Conservation (phyloP, 1,140 invertebrate species). For the Cherax destructor region DNA sequence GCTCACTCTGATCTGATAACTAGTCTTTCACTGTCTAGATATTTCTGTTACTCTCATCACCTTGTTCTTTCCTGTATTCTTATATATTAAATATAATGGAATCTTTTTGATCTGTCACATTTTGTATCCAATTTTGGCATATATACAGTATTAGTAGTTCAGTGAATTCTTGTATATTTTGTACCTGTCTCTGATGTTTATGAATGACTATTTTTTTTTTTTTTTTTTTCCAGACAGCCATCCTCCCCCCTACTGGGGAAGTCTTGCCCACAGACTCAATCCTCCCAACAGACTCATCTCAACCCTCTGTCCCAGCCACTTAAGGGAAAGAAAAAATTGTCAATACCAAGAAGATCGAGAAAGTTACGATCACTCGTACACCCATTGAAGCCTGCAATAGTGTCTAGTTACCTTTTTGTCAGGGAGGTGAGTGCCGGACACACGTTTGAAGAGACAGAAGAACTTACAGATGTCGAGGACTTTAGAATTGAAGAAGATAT, state of each 20-base stretch:
- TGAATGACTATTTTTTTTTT: not conserved
- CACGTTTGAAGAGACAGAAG: conserved; percentile 9
- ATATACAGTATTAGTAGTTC: too few species aligned
- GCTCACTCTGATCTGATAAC: too few species aligned
- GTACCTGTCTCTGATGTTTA: too few species aligned
- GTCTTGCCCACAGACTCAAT: conserved; percentile 16
- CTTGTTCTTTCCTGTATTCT: too few species aligned
- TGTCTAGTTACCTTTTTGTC: conserved; percentile 40
- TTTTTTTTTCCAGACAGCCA: conserved; percentile 54
- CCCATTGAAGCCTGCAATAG: conserved; percentile 35
- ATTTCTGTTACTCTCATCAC: too few species aligned
- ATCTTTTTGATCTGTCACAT: too few species aligned
- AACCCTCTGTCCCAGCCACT: not conserved
- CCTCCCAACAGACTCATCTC: conserved; percentile 6
- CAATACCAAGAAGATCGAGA: not conserved
- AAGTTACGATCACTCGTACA: conserved; percentile 11
- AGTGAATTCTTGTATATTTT: too few species aligned
- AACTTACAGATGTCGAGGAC: conserved; percentile 9
- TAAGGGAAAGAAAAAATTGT: not conserved
- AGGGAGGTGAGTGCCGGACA: conserved; percentile 34
- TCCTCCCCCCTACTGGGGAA: conserved; percentile 61
- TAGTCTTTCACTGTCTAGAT: too few species aligned
- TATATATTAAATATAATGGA: too few species aligned
- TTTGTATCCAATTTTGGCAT: too few species aligned
- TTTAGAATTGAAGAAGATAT: not conserved